phyloP scores from a whole-genome alignment of 1,140 invertebrate genomes.

The Batillaria attramentaria region DNA sequence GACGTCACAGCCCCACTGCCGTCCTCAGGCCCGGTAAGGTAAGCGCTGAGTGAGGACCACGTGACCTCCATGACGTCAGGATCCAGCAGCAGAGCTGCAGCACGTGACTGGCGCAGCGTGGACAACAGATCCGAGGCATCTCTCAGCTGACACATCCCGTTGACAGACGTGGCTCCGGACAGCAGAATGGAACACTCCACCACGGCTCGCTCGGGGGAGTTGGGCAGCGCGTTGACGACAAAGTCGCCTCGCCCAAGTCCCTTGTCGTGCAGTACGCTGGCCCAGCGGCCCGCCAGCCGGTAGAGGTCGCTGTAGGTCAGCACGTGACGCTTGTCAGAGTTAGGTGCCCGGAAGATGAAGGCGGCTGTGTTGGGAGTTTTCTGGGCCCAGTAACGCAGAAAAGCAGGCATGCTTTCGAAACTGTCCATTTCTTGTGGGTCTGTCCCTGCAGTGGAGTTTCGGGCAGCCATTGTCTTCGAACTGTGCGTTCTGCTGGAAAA shows the following conservation, averaged over 20 bases:
- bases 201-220: slow-evolving; percentile 24
- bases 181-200: background rate
- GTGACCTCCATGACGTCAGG: slow-evolving; percentile 7
- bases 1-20: background rate
- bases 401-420: too few relatives aligned
- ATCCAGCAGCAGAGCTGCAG: slow-evolving; percentile 4
- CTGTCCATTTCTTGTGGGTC: too few relatives aligned
- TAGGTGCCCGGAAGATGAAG: slow-evolving; percentile 3
- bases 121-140: slow-evolving; percentile 14
- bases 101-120: background rate
- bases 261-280: background rate
- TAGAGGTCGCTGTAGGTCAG: slow-evolving; percentile 18
- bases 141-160: slow-evolving; percentile 1
- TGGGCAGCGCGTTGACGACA: slow-evolving; percentile 20
- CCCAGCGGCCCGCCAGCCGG: slow-evolving; percentile 16
- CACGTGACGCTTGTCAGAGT: background rate
- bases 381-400: background rate
- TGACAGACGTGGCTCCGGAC: slow-evolving; percentile 14
- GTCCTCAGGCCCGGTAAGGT: background rate
- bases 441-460: too few relatives aligned
- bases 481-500: too few relatives aligned
- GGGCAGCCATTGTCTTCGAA: too few relatives aligned
- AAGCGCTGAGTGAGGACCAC: background rate
- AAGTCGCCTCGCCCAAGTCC: slow-evolving; percentile 15
- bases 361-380: background rate